A percentile compares a stretch with the other conserved stretches of the same genome.
Evolutionary conservation across 1,140 invertebrate genomes (phyloP).

Genomic region (Anadara kagoshimensis): DNA sequence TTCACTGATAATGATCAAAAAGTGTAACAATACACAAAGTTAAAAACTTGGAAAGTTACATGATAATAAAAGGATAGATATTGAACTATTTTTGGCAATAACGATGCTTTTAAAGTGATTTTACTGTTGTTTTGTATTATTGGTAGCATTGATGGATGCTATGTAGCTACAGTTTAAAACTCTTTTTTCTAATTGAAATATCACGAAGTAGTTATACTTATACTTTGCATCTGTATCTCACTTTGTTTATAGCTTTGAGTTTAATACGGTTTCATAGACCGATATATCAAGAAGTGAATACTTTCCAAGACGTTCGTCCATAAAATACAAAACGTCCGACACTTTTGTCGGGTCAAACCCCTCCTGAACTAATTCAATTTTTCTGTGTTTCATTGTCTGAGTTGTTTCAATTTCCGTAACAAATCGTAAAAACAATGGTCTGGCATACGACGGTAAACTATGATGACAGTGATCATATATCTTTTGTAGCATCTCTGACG

Average conservation of each 20-base stretch:
- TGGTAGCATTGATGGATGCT: too few species aligned
- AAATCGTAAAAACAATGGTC: constrained; percentile 90
- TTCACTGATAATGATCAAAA: too few species aligned
- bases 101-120: too few species aligned
- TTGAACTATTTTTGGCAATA: too few species aligned
- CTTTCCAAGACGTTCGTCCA: constrained; percentile 64
- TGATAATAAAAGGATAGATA: too few species aligned
- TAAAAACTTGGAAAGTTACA: too few species aligned
- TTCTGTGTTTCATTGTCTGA: constrained; percentile 62
- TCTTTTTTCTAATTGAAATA: too few species aligned
- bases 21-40: too few species aligned
- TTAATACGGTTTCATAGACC: constrained; percentile 1
- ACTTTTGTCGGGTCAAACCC: constrained; percentile 88
- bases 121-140: too few species aligned
- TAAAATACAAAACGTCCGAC: constrained; percentile 86
- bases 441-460: constrained; percentile 87
- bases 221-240: too few species aligned
- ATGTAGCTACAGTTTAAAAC: too few species aligned
- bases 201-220: too few species aligned
- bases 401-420: constrained; percentile 53
- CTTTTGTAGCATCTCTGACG: constrained; percentile 40
- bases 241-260: constrained; percentile 16
- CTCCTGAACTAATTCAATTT: constrained; percentile 85
- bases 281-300: constrained; percentile 25
- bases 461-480: constrained; percentile 56